phyloP scores from a whole-genome alignment of 2,113 vertebrate genomes.

The Myrmecobius fasciatus region DNA sequence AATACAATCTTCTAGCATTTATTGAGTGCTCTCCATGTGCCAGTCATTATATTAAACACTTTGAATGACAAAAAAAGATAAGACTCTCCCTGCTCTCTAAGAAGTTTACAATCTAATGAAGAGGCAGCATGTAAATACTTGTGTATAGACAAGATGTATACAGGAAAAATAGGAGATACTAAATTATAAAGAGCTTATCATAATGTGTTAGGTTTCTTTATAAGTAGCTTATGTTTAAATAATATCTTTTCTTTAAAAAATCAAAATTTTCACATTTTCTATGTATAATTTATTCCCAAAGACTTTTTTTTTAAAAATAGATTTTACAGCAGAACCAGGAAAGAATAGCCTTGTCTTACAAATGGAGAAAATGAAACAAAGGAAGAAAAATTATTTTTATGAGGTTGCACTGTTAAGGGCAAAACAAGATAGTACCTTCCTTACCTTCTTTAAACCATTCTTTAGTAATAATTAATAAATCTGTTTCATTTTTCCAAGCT shows the following conservation, averaged over 20 bases:
- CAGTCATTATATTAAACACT: background rate
- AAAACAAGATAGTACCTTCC: background rate
- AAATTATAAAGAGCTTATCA: background rate
- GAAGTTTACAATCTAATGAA: background rate
- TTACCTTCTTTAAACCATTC: no score
- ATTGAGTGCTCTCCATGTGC: background rate
- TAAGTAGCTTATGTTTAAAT: constrained; percentile 26
- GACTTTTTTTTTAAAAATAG: constrained; percentile 63
- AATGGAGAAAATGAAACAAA: constrained; percentile 5
- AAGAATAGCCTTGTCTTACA: constrained; percentile 51
- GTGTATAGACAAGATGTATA: background rate
- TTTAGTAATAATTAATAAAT: constrained; percentile 1
- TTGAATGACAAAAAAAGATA: background rate
- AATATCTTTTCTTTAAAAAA: constrained; percentile 47
- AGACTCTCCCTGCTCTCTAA: background rate
- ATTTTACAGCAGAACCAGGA: constrained; percentile 27
- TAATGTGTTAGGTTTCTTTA: background rate
- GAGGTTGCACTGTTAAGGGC: background rate
- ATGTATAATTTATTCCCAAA: constrained; percentile 62
- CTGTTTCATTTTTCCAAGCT: constrained; percentile 14
- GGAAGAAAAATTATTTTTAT: background rate
- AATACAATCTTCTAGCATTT: background rate
- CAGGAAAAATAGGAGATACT: background rate
- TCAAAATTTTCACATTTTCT: constrained; percentile 44
- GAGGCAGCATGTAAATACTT: background rate